phyloP scores from a whole-genome alignment of 2,113 vertebrate genomes.

The Toxotes jaculatrix region DNA sequence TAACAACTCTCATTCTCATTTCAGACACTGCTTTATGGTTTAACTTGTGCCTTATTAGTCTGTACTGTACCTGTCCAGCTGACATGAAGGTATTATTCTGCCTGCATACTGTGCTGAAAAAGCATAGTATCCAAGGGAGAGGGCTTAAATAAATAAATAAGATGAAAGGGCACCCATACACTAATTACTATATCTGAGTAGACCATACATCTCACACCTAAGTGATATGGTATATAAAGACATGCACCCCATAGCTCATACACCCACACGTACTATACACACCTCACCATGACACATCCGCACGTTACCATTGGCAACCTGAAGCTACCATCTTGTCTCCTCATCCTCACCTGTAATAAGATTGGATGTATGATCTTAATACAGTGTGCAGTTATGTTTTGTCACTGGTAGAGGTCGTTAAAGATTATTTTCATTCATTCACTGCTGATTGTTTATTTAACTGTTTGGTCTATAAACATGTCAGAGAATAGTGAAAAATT shows the following conservation, averaged over 20 bases:
- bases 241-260: slow-evolving; percentile 31
- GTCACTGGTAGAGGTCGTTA: neutral
- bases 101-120: neutral
- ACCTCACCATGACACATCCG: slow-evolving; percentile 63
- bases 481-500: neutral
- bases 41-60: neutral
- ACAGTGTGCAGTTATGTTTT: neutral
- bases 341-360: slow-evolving; percentile 56
- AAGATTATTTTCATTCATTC: neutral
- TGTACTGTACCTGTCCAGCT: neutral
- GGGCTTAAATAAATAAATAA: slow-evolving; percentile 36
- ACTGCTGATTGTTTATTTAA: neutral
- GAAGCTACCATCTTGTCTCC: slow-evolving; percentile 74
- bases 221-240: neutral
- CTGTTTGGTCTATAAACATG: neutral
- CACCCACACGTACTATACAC: slow-evolving; percentile 61
- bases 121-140: neutral
- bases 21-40: slow-evolving; percentile 4
- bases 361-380: slow-evolving; percentile 17
- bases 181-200: slow-evolving; percentile 10
- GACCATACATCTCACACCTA: slow-evolving; percentile 7
- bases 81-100: neutral
- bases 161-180: slow-evolving; percentile 8
- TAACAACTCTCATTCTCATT: neutral
- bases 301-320: slow-evolving; percentile 77